Evolutionary conservation across 1,140 invertebrate genomes (phyloP).

Genomic region (Trachymyrmex cornetzi): DNA sequence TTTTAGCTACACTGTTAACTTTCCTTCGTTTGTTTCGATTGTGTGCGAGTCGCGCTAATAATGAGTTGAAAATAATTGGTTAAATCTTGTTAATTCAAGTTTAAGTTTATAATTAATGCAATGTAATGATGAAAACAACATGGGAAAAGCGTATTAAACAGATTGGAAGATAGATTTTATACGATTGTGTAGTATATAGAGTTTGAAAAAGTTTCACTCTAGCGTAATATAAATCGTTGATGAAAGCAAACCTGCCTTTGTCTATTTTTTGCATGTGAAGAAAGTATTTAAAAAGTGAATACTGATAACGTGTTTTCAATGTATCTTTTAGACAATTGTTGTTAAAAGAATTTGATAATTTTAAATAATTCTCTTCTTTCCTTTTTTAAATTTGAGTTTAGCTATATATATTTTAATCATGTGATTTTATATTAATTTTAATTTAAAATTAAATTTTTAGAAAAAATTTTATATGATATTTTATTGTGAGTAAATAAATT

Average conservation of each 20-base stretch:
- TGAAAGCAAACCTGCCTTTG: background rate
- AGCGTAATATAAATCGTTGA: background rate
- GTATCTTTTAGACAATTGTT: background rate
- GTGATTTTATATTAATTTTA: background rate
- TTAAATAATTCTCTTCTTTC: background rate
- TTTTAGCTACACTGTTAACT: background rate
- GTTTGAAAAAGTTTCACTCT: background rate
- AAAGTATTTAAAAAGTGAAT: background rate
- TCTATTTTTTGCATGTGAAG: background rate
- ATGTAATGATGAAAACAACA: background rate
- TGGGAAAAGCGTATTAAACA: background rate
- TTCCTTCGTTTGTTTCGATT: background rate
- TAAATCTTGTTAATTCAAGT: background rate
- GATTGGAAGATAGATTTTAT: background rate
- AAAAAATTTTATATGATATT: background rate
- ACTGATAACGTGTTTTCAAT: background rate
- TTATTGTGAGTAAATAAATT: constrained; percentile 7
- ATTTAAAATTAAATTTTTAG: background rate
- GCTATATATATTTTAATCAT: background rate
- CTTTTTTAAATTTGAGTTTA: background rate
- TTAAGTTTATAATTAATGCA: background rate
- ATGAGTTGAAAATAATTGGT: background rate
- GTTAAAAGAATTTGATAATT: background rate
- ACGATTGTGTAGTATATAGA: background rate
- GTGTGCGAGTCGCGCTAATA: background rate